A percentile compares a stretch with the other conserved stretches of the same genome.
These are phyloP conservation scores for Taxidea taxus DNA, from an alignment of 2,113 vertebrate genomes.

Conservation along the genomic window DNA sequence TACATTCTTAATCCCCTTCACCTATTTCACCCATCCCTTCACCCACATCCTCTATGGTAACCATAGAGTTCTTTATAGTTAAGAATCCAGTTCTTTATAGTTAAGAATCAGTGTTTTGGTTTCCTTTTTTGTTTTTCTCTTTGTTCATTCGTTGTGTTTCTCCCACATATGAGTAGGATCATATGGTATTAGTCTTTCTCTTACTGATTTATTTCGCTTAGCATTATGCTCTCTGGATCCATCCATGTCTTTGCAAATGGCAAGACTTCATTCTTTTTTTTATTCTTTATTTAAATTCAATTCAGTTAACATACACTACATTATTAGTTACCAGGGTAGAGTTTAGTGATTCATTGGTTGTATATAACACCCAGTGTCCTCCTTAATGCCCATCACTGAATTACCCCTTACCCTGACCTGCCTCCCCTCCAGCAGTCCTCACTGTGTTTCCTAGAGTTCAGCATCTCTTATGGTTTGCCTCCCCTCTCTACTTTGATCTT, in stretches of 20 bases:
- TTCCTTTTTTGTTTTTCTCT: not conserved
- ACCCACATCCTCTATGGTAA: no score
- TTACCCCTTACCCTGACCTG: not conserved
- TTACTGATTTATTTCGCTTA: not conserved
- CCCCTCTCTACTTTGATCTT: not conserved
- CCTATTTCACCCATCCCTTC: no score
- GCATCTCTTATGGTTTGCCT: not conserved
- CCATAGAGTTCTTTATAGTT: no score
- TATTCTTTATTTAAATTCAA: not conserved
- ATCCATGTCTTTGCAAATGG: not conserved
- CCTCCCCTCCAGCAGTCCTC: not conserved
- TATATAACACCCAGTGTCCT: not conserved
- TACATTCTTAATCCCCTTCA: no score
- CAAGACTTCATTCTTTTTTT: not conserved
- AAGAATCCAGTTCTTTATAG: not conserved
- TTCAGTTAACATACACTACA: not conserved
- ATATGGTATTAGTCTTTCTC: not conserved
- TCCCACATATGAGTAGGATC: not conserved
- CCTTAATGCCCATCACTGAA: not conserved
- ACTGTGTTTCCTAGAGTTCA: not conserved
- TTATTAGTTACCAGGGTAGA: not conserved
- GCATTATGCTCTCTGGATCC: not conserved
- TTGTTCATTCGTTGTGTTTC: not conserved
- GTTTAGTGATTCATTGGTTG: not conserved
- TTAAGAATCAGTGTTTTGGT: not conserved